Base-by-base conservation (phyloP, 2,888 invertebrate genomes). In the Sthenelais limicola region DNA sequence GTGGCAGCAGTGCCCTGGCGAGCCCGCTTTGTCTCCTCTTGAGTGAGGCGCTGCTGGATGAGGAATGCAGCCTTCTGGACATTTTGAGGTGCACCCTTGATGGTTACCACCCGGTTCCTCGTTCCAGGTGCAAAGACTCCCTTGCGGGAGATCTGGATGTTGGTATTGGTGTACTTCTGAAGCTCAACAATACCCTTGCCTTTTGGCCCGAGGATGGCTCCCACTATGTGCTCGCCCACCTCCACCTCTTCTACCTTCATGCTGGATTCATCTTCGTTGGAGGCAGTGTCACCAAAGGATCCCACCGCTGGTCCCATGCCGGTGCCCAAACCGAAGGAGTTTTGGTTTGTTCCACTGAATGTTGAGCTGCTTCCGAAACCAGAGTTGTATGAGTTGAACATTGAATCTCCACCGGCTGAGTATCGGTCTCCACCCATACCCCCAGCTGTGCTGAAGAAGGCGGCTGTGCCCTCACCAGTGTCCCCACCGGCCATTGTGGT, bases 131-230 rank as follows among this genome's bases (percentile, higher is more conserved):
- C 95, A 91, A 95, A 97, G 87, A 94, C 95, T 89, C 97, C 97
- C 91, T 97, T 97, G 92, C 97, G 97, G 83, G 96, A 96, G 90
- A 98, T 97, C 91, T 97, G 97, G 90, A 98, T 96, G 91, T 94
- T 96, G 89, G 97, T 96, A 89, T 97, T 96, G 88, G 96, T 96
- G 90, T 94, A 92, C 90, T 96, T 95, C 91, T 97, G 97, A 90
- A 98, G 95, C 91, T 98, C 97, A 86, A 96, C 94, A 88, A 98
- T 92, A 89, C 96, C 94, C 90, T 96, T 94, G 80, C 97, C 98
- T 87, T 96, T 97, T 81, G 96, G 97, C 91, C 96, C 98, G 89
- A 98, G 91, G 86, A 98, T 96, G 87, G 97, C 97, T 86, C 97
- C 98, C 88, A 98, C 96, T 90, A 97, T 74, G 91, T 96, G 95